phyloP scores from a whole-genome alignment of 30 jellyfish, hydroid and myxozoan species.

The Turritopsis rubra region DNA sequence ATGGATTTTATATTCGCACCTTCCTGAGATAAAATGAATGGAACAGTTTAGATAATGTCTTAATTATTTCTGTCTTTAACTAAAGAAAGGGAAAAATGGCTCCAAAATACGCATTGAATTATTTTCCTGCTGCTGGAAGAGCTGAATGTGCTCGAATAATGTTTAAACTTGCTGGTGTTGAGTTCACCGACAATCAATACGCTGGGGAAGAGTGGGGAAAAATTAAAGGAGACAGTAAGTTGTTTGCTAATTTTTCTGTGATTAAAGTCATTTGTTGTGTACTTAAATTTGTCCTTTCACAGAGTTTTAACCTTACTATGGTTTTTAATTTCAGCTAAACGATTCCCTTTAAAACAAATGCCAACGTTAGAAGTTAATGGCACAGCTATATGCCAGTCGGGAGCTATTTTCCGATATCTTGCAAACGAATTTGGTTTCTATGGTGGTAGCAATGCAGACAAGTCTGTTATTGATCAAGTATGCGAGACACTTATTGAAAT shows the following conservation, averaged over 20 bases:
- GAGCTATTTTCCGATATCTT: conserved; percentile 24
- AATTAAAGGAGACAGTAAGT: conserved; percentile 23
- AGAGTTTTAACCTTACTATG: not conserved
- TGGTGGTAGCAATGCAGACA: not conserved
- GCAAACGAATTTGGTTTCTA: conserved; percentile 23
- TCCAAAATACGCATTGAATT: conserved; percentile 38
- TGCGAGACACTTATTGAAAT: conserved; percentile 5
- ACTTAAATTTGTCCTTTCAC: not conserved
- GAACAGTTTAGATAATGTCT: too few species aligned
- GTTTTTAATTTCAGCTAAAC: not conserved
- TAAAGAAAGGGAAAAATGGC: too few species aligned
- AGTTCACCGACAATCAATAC: conserved; percentile 21
- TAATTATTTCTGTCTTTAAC: too few species aligned
- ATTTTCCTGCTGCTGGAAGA: conserved; percentile 29
- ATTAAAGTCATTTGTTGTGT: not conserved
- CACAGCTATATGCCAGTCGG: conserved; percentile 6
- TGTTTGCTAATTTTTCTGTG: too few species aligned
- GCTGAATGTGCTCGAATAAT: conserved; percentile 31
- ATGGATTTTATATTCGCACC: too few species aligned
- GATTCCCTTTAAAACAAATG: conserved; percentile 22
- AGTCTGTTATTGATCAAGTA: conserved; percentile 14
- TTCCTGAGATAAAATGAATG: too few species aligned
- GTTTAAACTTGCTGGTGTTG: conserved; percentile 44
- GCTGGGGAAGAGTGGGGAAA: conserved; percentile 26
- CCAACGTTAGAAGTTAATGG: conserved; percentile 33